Base-by-base conservation (phyloP, 2,797 vertebrate genomes). In the Pterois miles region DNA sequence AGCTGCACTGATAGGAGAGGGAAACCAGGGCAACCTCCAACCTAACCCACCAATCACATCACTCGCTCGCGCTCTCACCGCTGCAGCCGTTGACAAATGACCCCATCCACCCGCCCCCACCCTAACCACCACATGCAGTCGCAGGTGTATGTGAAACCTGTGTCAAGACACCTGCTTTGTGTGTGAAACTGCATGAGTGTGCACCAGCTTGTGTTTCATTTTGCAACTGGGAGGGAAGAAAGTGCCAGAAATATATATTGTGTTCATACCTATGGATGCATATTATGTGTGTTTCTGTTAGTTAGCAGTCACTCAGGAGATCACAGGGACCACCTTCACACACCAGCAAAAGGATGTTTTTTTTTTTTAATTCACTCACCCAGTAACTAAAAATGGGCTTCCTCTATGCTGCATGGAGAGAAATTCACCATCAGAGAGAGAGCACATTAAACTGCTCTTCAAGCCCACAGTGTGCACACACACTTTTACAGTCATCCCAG, bases 21-120 rank as follows among this genome's bases (percentile, higher is more conserved):
- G 86, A 93, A 94, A 93, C 91, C 88, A 89, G 93, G 89, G 86
- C 92, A 90, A 87, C 88, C 90, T 91, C 81, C 86, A 73, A 57
- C 78, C 91, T 40, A 31, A 34, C 76, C 88, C 68, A 54, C 93
- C 92, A 91, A 92, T 93, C 77, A 33, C 79, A 65, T 85, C 6
- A 54, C 86, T 86, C 33, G 29, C 79, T 88, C 23, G 13, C 31
- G 5, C 71, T 40, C 78, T 82, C 80, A 34, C 33, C 11, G 50
- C 80, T 64, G 80, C 87, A 88, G 76, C 81, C 88, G 88, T 89
- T 91, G 88, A 84, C 87, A 70, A 67, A 54, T 89, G 78, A 92
- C 88, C 90, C 86, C 70, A 27, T 64, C 82, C 40, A 27, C 82
- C 83, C 74, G 18, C 59, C 52, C 50, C 68, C 65, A 54, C 34